Conservation (phyloP, 2,113 vertebrate genomes). For the Cromileptes altivelis region DNA sequence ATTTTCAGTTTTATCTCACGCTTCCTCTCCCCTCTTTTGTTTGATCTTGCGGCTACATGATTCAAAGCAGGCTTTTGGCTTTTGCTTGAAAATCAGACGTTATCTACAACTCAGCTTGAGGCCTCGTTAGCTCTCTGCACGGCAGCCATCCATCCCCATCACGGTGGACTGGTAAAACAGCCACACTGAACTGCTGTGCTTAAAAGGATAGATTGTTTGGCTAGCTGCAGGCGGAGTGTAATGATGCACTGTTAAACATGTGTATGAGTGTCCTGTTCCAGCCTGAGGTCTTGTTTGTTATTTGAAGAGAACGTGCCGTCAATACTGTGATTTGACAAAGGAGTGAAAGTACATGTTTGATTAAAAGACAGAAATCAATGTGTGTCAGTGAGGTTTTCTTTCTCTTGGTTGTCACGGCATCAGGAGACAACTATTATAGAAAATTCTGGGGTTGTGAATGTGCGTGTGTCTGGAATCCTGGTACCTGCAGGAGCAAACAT, state of each 20-base stretch:
- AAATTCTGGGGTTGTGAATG: not conserved
- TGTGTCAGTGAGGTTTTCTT: constrained; percentile 3
- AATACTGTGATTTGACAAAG: constrained; percentile 37
- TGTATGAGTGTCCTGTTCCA: constrained; percentile 1
- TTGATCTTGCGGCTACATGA: not conserved
- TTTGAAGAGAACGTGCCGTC: constrained; percentile 33
- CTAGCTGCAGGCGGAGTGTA: constrained; percentile 9
- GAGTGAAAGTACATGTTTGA: constrained; percentile 28
- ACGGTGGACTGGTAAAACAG: not conserved
- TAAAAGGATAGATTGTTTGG: constrained; percentile 29
- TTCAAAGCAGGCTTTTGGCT: constrained; percentile 6
- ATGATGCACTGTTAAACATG: constrained; percentile 17
- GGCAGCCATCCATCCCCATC: not conserved
- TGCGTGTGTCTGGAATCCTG: not conserved
- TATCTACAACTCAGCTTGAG: constrained; percentile 10
- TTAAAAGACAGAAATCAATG: constrained; percentile 37
- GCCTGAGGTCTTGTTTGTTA: constrained; percentile 12
- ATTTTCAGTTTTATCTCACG: not conserved
- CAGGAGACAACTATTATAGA: constrained; percentile 8
- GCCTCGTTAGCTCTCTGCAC: constrained; percentile 1
- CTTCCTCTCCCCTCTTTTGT: constrained; percentile 9
- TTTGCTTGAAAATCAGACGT: constrained; percentile 20
- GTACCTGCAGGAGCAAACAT: not conserved
- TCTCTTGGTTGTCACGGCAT: constrained; percentile 10
- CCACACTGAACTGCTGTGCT: constrained; percentile 12